Conservation (phyloP, 2,888 invertebrate genomes). For the Lasioglossum malachurum region DNA sequence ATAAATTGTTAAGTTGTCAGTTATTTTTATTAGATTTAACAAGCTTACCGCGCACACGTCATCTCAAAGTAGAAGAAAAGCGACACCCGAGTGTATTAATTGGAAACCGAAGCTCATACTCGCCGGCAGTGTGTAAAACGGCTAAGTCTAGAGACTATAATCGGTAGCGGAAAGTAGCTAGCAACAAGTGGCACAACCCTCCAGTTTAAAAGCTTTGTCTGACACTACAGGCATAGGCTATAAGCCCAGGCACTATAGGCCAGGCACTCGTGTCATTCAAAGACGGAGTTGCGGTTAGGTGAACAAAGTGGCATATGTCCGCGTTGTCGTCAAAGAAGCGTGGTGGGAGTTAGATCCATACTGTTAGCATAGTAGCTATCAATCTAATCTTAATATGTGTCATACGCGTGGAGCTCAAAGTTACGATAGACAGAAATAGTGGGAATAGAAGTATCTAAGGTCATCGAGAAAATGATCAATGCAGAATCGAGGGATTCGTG, state of each 20-base stretch:
- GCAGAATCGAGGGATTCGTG: background rate
- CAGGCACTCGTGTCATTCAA: background rate
- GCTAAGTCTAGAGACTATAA: constrained; percentile 56
- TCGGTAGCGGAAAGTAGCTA: constrained; percentile 59
- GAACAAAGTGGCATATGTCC: background rate
- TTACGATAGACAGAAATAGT: background rate
- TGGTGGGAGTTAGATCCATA: background rate
- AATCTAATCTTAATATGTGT: background rate
- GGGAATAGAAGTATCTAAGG: background rate
- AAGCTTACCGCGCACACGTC: too few relatives aligned
- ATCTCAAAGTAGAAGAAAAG: too few relatives aligned
- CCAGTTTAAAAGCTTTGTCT: constrained; percentile 47
- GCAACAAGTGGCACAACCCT: constrained; percentile 67
- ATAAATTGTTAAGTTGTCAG: too few relatives aligned
- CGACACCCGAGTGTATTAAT: background rate
- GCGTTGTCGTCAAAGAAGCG: background rate
- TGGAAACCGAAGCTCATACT: background rate
- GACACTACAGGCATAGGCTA: constrained; percentile 27
- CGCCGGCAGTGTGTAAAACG: constrained; percentile 23
- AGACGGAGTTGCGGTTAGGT: background rate
- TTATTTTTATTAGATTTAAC: too few relatives aligned
- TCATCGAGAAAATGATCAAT: background rate
- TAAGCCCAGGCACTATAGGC: constrained; percentile 18
- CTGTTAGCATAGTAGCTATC: background rate
- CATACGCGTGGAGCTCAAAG: background rate